Base-by-base conservation (phyloP, 2,888 invertebrate genomes). In the Xestia rhomboidea region DNA sequence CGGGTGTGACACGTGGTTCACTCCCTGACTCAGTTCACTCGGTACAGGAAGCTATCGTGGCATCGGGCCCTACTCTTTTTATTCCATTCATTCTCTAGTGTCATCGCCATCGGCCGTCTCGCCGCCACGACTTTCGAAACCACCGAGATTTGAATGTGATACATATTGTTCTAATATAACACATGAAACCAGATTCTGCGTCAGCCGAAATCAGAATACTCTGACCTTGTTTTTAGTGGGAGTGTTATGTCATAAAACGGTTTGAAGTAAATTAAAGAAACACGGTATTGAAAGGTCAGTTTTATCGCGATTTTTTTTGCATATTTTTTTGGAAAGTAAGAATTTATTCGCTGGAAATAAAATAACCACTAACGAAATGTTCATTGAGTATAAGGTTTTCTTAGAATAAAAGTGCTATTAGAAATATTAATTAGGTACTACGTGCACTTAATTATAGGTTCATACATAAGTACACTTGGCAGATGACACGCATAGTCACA, bases 41-140 rank as follows among this genome's bases (percentile, higher is more conserved):
- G 78, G 88, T 89, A 91, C 94, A 95, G 95, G 95, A 95, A 95
- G 94, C 93, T 90, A 93, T 92, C 89, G 83, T 88, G 83, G 18
- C 68, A 77, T 51, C 77, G 77, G 30, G 73, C 87, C 87, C 79
- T 85, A 88, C 88, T 92, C 90, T 93, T 93, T 94, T 93, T 93
- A 90, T 94, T 93, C 88, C 89, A 91, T 92, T 91, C 90, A 90
- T 91, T 91, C 91, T 90, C 90, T 91, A 92, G 90, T 93, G 93
- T 92, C 93, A 93, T 79, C 73, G 93, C 92, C 93, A 93, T 46
- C 80, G 80, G 88, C 91, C 92, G 89, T 89, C 85, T 79, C 86
- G 83, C 80, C 86, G 84, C 84, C 84, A 86, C 86, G 85, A 88
- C 88, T 88, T 87, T 88, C 84, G 83, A 85, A 88, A 81, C 85